Evolutionary conservation across 2,113 vertebrate genomes (phyloP), one percentile per base, ranked within the genome.

Genomic region (Alaudala cheleensis): DNA sequence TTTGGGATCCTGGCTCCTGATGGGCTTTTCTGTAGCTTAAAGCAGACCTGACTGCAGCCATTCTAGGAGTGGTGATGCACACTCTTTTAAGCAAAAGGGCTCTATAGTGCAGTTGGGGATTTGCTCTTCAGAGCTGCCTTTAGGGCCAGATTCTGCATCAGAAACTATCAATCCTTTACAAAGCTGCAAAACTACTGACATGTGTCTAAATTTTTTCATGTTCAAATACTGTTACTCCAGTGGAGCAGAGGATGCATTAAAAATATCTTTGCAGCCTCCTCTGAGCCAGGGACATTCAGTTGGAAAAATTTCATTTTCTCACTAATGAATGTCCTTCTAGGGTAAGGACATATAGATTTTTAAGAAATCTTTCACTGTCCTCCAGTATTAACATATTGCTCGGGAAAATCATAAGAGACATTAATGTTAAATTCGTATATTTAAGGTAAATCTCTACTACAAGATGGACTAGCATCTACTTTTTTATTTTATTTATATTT

Each of bases 101-200:
- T 88, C 54, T 15, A 1, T 14, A 14, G 24, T 13, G 23, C 23
- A 60, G 18, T 0, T 62, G 19, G 67, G 72, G 66, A 78, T 93
- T 94, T 95, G 61, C 71, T 71, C 16, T 92, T 74, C 25, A 51
- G 88, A 74, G 51, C 56, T 81, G 85, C 92, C 79, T 86, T 85
- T 82, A 93, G 81, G 90, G 66, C 14, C 49, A 24, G 33, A 64
- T 84, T 79, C 83, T 81, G 31, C 60, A 73, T 78, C 76, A 96
- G 79, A 83, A 94, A 58, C 21, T 21, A 77, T 80, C 1, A 60
- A 84, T 82, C 60, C 66, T 69, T 72, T 57, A 64, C 44, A 91
- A 91, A 94, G 39, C 44, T 85, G 53, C n/a, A 85, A 71, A 79
- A 33, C 45, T 73, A 64, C 90, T 42, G 25, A 51, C 44, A 85